Conservation (phyloP, 2,113 vertebrate genomes). For the Eublepharis macularius region DNA sequence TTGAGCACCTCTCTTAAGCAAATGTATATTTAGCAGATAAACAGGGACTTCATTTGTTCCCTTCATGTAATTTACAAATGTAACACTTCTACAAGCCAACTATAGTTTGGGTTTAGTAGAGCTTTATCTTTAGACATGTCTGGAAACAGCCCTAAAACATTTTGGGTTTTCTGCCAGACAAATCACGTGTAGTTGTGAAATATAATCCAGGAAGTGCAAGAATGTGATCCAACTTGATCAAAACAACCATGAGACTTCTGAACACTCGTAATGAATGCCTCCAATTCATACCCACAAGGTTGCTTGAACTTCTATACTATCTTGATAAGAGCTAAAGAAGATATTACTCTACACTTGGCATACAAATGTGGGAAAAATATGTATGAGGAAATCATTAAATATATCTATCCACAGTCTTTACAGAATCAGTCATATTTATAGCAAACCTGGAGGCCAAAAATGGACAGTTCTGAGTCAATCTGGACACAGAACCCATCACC, state of each 20-base stretch:
- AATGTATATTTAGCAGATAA: neutral
- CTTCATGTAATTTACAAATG: neutral
- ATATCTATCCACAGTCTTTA: neutral
- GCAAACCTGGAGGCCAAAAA: neutral
- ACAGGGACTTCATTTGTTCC: neutral
- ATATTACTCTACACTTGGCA: neutral
- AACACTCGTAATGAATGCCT: neutral
- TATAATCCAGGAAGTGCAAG: neutral
- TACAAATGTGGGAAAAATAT: neutral
- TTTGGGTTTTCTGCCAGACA: neutral
- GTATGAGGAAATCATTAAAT: neutral
- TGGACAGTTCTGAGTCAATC: neutral
- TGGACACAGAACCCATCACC: neutral
- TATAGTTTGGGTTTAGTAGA: neutral
- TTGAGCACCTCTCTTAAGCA: neutral
- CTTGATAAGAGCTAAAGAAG: neutral
- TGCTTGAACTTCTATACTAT: neutral
- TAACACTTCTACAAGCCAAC: constrained; percentile 12
- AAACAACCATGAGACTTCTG: too few relatives aligned
- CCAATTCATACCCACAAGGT: too few relatives aligned
- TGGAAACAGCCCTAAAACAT: neutral
- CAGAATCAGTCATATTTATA: neutral
- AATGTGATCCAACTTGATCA: neutral
- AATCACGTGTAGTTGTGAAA: neutral
- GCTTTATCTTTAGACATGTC: neutral